Evolutionary conservation across 2,888 invertebrate species (phyloP), one percentile per base, ranked within the genome.

Genomic region (Formica aserva): DNA sequence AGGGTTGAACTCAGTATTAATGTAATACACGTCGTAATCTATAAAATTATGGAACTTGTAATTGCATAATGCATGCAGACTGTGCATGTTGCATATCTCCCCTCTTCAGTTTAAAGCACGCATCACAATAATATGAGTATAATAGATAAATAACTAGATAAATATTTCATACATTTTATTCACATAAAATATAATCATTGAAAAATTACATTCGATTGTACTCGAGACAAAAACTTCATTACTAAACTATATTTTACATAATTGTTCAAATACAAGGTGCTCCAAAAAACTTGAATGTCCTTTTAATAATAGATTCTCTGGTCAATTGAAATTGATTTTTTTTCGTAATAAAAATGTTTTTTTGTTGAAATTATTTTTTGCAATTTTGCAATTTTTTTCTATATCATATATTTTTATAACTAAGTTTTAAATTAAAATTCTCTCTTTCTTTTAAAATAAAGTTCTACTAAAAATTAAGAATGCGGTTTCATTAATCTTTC

Each of bases 1-100:
- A 78, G 71, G 60, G 32, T 32, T 26, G 22, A 78, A 26, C 78
- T 78, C 41, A 22, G 57, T 41, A 57, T 71, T 78, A 78, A 71
- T 32, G 71, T 71, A 41, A 71, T 69, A 78, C 41, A 57, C 60
- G 57, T 6, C 45, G 57, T 22, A 67, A 26, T 38, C 76, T 66
- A 35, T 35, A 38, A 66, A 71, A 71, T 77, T 77, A 67, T 57
- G 41, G 6, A 78, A 78, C 78, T 78, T 78, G n/a, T 71, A 71
- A 78, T 78, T 60, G 41, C 15, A n/a, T 77, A 77, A 55, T 26
- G 18, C 38, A 52, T 26, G 29, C n/a, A n/a, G 22, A 18, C 15
- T 26, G 38, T 38, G 13, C 35, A n/a, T 13, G 65, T 66, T n/a
- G 18, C n/a, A 35, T 32, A 18, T 69, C 11, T 67, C 22, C 26